A percentile compares a stretch with the other conserved stretches of the same genome.
Conservation (phyloP, 2,888 invertebrate species). For the Mimachlamys varia region DNA sequence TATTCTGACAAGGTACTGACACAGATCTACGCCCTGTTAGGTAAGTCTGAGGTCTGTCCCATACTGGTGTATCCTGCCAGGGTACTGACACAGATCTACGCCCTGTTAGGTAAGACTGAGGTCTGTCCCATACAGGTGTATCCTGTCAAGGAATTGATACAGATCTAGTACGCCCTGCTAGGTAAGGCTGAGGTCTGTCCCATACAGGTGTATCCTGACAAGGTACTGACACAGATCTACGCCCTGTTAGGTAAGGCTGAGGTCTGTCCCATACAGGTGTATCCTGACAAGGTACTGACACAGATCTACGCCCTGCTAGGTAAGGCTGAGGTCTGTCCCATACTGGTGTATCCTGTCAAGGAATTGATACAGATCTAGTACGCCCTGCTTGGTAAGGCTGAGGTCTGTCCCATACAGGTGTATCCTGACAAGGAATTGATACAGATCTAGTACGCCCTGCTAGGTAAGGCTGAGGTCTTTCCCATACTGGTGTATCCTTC, state of each 20-base stretch:
- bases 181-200: constrained; percentile 84
- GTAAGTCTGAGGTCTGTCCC: constrained; percentile 88
- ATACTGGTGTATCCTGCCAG: constrained; percentile 99
- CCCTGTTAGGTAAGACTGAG: constrained; percentile 88
- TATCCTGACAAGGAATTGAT: constrained; percentile 98
- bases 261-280: constrained; percentile 92
- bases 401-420: constrained; percentile 91
- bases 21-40: constrained; percentile 96
- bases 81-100: constrained; percentile 96
- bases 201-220: constrained; percentile 98
- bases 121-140: constrained; percentile 94
- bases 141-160: constrained; percentile 96
- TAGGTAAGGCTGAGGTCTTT: constrained; percentile 84
- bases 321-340: constrained; percentile 83
- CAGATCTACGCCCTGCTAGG: constrained; percentile 97
- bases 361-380: constrained; percentile 97
- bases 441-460: constrained; percentile 96
- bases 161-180: constrained; percentile 96
- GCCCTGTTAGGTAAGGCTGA: constrained; percentile 89
- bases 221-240: constrained; percentile 96
- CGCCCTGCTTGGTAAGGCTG: constrained; percentile 89
- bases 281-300: constrained; percentile 97
- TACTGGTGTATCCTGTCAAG: constrained; percentile 98
- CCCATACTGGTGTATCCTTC: constrained; percentile 98
- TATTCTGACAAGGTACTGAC: constrained; percentile 98